Evolutionary conservation across 2,113 vertebrate genomes (phyloP).

Genomic region (Tiliqua scincoides): DNA sequence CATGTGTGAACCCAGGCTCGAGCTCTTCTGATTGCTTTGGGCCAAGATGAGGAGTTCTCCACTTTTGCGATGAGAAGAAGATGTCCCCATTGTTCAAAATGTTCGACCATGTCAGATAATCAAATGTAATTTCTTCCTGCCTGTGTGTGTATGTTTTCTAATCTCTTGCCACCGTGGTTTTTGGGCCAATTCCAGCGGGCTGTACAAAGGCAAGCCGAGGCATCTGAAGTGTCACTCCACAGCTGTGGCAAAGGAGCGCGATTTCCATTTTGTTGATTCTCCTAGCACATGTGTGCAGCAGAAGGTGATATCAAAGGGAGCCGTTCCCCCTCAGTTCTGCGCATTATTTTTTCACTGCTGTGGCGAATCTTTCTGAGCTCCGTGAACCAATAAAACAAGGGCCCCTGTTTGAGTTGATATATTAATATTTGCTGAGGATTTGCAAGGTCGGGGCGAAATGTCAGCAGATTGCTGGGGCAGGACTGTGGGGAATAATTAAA

Average conservation of each 20-base stretch:
- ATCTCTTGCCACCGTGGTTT: conserved; percentile 90
- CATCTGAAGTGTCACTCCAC: conserved; percentile 90
- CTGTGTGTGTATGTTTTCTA: conserved; percentile 78
- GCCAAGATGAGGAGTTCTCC: no score
- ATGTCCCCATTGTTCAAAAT: conserved; percentile 74
- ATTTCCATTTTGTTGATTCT: conserved; percentile 83
- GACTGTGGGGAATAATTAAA: conserved; percentile 86
- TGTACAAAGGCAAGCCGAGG: conserved; percentile 86
- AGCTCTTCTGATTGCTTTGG: conserved; percentile 48
- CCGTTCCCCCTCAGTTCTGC: conserved; percentile 75
- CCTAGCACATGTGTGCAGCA: conserved; percentile 88
- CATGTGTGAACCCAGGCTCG: conserved; percentile 15
- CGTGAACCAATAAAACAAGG: conserved; percentile 81
- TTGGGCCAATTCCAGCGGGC: conserved; percentile 90
- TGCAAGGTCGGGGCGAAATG: conserved; percentile 89
- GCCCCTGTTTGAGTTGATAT: conserved; percentile 85
- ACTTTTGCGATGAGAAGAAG: conserved; percentile 68
- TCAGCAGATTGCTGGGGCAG: conserved; percentile 89
- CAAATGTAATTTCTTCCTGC: conserved; percentile 72
- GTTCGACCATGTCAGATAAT: conserved; percentile 81
- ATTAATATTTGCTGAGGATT: conserved; percentile 91
- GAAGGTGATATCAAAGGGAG: conserved; percentile 88
- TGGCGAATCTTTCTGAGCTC: conserved; percentile 81
- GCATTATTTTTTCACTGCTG: conserved; percentile 78
- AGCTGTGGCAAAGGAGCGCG: conserved; percentile 84